Percentiles rank a stretch among this genome's conserved stretches.
Conservation (phyloP, 1,140 invertebrate genomes). For the Rhynchophorus ferrugineus region DNA sequence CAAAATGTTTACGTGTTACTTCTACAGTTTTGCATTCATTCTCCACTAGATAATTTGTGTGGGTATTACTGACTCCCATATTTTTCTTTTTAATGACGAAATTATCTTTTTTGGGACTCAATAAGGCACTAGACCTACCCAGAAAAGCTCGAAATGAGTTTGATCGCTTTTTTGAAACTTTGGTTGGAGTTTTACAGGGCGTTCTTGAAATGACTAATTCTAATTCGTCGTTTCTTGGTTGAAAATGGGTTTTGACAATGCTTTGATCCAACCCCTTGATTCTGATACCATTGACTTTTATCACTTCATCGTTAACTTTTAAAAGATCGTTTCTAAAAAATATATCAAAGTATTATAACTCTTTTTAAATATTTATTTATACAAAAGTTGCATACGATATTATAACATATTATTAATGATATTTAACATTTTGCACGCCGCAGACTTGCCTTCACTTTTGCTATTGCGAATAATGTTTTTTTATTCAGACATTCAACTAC, state of each 20-base stretch:
- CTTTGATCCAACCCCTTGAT: constrained; percentile 67
- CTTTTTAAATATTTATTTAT: no score
- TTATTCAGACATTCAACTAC: no score
- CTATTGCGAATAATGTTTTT: no score
- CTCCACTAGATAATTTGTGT: neutral
- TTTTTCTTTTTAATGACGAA: neutral
- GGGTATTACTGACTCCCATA: neutral
- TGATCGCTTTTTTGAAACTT: constrained; percentile 9
- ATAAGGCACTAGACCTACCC: constrained; percentile 1
- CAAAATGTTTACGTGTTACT: neutral
- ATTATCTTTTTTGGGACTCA: constrained; percentile 11
- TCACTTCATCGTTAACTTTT: constrained; percentile 71
- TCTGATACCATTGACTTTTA: constrained; percentile 74
- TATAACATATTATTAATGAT: no score
- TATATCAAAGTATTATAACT: no score
- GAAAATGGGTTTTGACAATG: constrained; percentile 17
- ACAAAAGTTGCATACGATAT: no score
- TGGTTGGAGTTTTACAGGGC: constrained; percentile 10
- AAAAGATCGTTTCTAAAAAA: constrained; percentile 64
- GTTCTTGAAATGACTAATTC: constrained; percentile 30
- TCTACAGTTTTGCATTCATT: neutral
- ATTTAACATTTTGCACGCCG: no score
- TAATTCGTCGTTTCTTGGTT: constrained; percentile 30
- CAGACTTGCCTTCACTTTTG: no score
- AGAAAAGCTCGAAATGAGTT: constrained; percentile 18